Base-by-base conservation (phyloP, 2,113 vertebrate species). In the Eublepharis macularius region DNA sequence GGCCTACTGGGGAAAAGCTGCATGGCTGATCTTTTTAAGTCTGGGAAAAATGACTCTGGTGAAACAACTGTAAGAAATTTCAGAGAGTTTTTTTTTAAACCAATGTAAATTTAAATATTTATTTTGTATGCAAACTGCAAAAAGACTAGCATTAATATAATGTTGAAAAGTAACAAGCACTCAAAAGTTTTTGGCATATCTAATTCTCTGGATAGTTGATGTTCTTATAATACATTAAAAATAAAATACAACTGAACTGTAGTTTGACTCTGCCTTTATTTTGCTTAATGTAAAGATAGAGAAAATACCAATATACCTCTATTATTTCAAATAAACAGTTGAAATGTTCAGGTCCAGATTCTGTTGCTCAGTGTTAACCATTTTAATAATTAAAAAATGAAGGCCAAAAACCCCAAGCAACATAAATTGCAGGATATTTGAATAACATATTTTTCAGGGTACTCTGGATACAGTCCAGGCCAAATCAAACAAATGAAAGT, bases 11-110 rank as follows among this genome's bases (percentile, higher is more conserved):
- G 86, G 69, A 43, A 57, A 66, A 73, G 77, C 76, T 84, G 69
- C 76, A 87, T 80, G 76, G 81, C 81, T 87, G 81, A 83, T 80
- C 86, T 87, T 60, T 87, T 87, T 87, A 84, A 83, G 69, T 84
- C 32, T 75, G 34, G 84, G 41, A 63, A 87, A 82, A 80, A 87
- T 84, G 69, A 47, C 69, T 84, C 36, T 65, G 41, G 41, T 74
- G 68, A 87, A 87, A 83, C 36, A 66, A 75, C 12, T 39, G 80
- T 65, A 73, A 65, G 49, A 87, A 68, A 45, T 65, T 29, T 49
- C 81, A 80, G 60, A 74, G 74, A 47, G 57, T 2, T 79, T 26
- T 47, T 39, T n/a, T 34, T 39, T 14, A 69, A 76, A n/a, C 43
- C 45, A 80, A 51, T 39, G 32, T 54, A 47, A 73, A 70, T 68